These are phyloP conservation scores for Xanthorhoe spadicearia DNA, from an alignment of 2,888 invertebrate genomes.

Conservation along the genomic window DNA sequence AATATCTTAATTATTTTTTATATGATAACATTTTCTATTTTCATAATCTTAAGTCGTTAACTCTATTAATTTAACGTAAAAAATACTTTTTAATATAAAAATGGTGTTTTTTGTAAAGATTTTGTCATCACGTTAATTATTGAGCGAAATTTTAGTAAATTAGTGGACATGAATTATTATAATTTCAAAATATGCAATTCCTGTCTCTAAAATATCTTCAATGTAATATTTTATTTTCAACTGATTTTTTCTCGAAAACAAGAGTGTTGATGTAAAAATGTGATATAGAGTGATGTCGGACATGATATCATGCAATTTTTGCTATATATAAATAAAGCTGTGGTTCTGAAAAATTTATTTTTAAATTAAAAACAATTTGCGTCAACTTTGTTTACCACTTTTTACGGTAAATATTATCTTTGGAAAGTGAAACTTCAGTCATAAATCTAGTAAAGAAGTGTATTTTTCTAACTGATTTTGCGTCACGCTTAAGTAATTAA, in stretches of 20 bases:
- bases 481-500: neutral
- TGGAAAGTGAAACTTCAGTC: neutral
- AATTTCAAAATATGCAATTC: no score
- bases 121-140: neutral
- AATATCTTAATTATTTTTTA: no score
- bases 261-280: slow-evolving; percentile 27
- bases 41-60: no score
- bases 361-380: slow-evolving; percentile 22
- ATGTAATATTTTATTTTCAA: neutral
- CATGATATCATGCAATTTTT: slow-evolving; percentile 39
- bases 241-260: neutral
- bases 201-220: neutral
- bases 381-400: slow-evolving; percentile 23
- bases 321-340: slow-evolving; percentile 61
- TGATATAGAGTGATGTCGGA: slow-evolving; percentile 36
- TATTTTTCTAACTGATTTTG: slow-evolving; percentile 1
- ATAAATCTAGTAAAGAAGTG: neutral
- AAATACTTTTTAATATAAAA: no score
- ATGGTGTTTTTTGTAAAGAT: no score
- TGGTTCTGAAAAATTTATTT: slow-evolving; percentile 49
- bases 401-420: slow-evolving; percentile 19
- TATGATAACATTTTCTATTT: no score
- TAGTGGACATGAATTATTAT: neutral
- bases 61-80: no score
- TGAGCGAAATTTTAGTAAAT: neutral